phyloP scores from a whole-genome alignment of 2,888 invertebrate genomes.

The Gortyna flavago region DNA sequence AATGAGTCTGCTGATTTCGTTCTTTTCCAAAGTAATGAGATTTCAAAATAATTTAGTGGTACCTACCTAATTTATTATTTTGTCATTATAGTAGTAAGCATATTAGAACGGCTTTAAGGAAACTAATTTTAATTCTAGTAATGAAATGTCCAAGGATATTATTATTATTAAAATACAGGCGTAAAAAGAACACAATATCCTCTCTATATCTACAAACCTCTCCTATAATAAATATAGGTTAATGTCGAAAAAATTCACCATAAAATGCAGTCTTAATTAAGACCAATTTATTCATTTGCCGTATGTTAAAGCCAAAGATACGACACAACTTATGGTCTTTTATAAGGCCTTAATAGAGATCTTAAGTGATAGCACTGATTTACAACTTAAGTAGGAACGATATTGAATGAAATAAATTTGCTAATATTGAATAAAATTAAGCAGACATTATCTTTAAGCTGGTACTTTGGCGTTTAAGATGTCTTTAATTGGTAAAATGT shows the following conservation, averaged over 20 bases:
- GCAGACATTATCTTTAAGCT: constrained; percentile 14
- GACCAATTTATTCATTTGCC: constrained; percentile 65
- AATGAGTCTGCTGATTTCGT: constrained; percentile 7
- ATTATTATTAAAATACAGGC: not conserved
- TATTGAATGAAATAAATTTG: constrained; percentile 56
- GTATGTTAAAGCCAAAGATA: constrained; percentile 72
- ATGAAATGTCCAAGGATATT: too few relatives aligned
- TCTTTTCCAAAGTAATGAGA: not conserved
- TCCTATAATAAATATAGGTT: too few relatives aligned
- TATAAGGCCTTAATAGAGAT: constrained; percentile 73
- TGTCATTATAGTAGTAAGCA: not conserved
- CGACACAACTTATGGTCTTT: constrained; percentile 73
- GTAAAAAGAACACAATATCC: not conserved
- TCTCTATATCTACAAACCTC: not conserved
- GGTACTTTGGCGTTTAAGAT: constrained; percentile 12
- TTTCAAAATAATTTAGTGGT: not conserved
- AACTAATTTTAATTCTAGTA: not conserved
- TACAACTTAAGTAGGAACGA: constrained; percentile 39
- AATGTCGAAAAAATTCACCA: not conserved
- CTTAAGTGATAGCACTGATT: constrained; percentile 58
- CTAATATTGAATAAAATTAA: constrained; percentile 26
- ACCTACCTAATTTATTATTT: not conserved
- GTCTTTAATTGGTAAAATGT: constrained; percentile 15
- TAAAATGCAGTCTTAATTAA: constrained; percentile 68
- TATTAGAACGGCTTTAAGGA: too few relatives aligned